Conservation (phyloP, 2,797 vertebrate genomes). For the Sus cebifrons region DNA sequence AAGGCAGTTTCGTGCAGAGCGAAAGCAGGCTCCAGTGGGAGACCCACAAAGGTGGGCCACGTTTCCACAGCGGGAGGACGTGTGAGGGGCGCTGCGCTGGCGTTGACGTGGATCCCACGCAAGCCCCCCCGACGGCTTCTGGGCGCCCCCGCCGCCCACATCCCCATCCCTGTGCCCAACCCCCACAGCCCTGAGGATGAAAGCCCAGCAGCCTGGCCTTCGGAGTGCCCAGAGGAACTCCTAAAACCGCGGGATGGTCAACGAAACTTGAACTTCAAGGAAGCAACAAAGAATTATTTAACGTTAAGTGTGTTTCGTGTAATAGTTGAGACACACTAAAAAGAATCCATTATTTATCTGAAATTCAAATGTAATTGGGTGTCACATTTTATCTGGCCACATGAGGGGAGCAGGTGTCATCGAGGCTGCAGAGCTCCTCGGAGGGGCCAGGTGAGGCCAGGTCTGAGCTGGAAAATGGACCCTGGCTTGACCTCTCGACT, state of each 20-base stretch:
- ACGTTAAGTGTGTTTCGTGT: not conserved
- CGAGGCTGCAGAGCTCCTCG: not conserved
- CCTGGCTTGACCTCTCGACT: not conserved
- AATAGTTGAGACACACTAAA: not conserved
- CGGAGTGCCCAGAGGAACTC: not conserved
- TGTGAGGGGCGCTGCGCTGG: not conserved
- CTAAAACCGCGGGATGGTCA: not conserved
- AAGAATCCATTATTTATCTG: not conserved
- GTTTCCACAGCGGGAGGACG: not conserved
- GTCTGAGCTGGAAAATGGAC: not conserved
- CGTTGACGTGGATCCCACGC: not conserved
- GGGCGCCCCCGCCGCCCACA: rapidly evolving
- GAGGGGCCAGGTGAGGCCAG: not conserved
- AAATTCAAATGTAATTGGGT: not conserved
- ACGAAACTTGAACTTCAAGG: not conserved
- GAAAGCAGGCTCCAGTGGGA: not conserved
- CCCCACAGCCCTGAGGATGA: not conserved
- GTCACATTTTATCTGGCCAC: not conserved
- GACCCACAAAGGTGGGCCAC: not conserved
- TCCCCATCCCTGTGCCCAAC: rapidly evolving
- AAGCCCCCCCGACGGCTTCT: rapidly evolving
- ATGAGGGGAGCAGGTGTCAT: rapidly evolving
- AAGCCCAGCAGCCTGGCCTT: not conserved
- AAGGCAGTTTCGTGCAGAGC: not conserved
- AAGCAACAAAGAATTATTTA: not conserved